These are phyloP conservation scores for Manduca sexta DNA, from an alignment of 1,140 invertebrate species.

Conservation along the genomic window DNA sequence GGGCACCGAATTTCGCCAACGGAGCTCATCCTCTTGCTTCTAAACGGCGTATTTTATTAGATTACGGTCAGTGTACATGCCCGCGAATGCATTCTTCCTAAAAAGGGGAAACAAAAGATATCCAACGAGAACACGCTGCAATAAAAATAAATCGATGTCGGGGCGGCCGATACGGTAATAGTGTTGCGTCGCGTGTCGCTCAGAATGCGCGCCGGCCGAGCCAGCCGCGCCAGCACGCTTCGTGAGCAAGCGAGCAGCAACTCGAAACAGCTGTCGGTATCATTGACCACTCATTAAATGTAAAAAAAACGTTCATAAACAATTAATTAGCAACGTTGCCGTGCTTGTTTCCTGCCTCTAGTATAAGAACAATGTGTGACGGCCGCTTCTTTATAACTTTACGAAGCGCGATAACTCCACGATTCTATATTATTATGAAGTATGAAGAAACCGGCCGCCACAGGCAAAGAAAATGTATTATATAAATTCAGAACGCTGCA, in stretches of 20 bases:
- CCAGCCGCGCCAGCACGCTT: conserved; percentile 29
- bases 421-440: too few relatives aligned
- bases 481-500: conserved; percentile 47
- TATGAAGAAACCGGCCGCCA: conserved; percentile 24
- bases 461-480: conserved; percentile 42
- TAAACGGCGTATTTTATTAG: conserved; percentile 19
- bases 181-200: conserved; percentile 16
- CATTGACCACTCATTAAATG: conserved; percentile 27
- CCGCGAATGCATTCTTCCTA: neutral
- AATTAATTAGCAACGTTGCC: conserved; percentile 29
- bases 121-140: neutral
- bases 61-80: neutral
- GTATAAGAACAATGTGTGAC: conserved; percentile 35
- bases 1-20: conserved; percentile 59
- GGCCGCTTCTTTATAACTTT: conserved; percentile 33
- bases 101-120: neutral
- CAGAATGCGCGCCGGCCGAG: too few relatives aligned
- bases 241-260: conserved; percentile 32
- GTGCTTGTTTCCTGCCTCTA: conserved; percentile 18
- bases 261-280: conserved; percentile 34
- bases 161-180: conserved; percentile 1
- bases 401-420: conserved; percentile 35
- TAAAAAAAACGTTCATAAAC: conserved; percentile 31
- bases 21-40: conserved; percentile 48
- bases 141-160: neutral